phyloP scores from a whole-genome alignment of 2,888 invertebrate species.

The Saturnia japonica region DNA sequence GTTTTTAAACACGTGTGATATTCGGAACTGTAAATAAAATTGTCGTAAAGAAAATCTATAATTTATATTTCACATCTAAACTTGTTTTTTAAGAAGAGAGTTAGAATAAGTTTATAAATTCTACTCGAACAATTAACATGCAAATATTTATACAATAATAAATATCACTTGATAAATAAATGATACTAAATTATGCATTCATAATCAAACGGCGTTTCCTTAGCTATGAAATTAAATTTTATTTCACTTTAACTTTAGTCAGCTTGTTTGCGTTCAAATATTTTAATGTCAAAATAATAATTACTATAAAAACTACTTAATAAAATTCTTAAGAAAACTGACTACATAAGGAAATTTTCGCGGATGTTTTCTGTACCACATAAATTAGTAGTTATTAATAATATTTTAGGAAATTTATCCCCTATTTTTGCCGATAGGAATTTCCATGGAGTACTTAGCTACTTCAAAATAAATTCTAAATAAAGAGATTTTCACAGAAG shows the following conservation, averaged over 20 bases:
- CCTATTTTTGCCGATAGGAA: too few species aligned
- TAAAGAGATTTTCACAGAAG: too few species aligned
- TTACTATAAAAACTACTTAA: not conserved
- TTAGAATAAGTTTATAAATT: not conserved
- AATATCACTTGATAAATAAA: too few species aligned
- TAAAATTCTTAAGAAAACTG: too few species aligned
- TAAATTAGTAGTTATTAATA: too few species aligned
- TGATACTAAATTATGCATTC: not conserved
- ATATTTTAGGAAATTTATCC: too few species aligned
- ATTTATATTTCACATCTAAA: constrained; percentile 1
- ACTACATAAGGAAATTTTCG: too few species aligned
- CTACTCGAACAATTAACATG: not conserved
- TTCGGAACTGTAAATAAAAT: constrained; percentile 1
- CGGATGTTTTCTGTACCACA: too few species aligned
- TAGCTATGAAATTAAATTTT: not conserved
- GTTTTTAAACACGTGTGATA: constrained; percentile 1
- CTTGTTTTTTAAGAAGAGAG: too few species aligned
- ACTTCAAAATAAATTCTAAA: too few species aligned
- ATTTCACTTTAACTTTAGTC: not conserved
- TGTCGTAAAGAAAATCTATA: constrained; percentile 2
- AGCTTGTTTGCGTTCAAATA: not conserved
- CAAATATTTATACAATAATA: not conserved
- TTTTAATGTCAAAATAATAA: not conserved
- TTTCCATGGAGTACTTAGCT: too few species aligned
- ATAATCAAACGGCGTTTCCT: not conserved